A percentile compares a stretch with the other conserved stretches of the same genome.
phyloP scores from a whole-genome alignment of 2,888 invertebrate species.

The Drosophila melanosoma region DNA sequence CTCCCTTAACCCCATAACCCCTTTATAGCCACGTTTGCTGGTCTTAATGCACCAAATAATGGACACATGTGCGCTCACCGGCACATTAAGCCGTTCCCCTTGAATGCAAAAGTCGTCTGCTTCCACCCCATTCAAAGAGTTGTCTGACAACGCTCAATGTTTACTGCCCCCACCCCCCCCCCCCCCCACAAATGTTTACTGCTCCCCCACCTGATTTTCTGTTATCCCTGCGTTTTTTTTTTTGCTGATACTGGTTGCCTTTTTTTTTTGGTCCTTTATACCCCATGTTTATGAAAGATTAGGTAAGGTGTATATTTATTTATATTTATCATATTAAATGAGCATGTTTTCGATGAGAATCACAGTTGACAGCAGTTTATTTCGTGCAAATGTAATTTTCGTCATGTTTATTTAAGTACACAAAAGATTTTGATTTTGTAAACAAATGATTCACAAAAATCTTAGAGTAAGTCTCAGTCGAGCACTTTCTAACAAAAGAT shows the following conservation, averaged over 20 bases:
- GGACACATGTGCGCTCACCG: conserved; percentile 56
- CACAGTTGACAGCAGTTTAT: neutral
- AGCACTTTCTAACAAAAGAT: neutral
- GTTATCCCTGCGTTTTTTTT: conserved; percentile 19
- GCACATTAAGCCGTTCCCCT: conserved; percentile 54
- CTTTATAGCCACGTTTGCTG: conserved; percentile 28
- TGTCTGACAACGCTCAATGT: conserved; percentile 5
- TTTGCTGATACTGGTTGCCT: conserved; percentile 35
- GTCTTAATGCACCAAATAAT: conserved; percentile 64
- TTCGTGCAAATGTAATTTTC: neutral
- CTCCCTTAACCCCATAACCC: neutral
- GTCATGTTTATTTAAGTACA: neutral
- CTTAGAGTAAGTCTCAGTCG: neutral
- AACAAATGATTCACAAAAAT: neutral
- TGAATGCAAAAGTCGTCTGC: conserved; percentile 34
- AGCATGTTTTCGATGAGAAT: neutral
- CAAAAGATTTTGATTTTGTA: neutral
- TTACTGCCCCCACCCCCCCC: neutral
- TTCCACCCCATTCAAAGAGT: conserved; percentile 11
- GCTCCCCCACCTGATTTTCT: neutral
- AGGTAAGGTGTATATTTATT: neutral
- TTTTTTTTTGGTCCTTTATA: neutral
- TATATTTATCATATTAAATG: neutral
- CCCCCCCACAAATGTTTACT: neutral
- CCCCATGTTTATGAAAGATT: conserved; percentile 8